Evolutionary conservation across 2,888 invertebrate genomes (phyloP).

Genomic region (Chrysotoxum bicinctum): DNA sequence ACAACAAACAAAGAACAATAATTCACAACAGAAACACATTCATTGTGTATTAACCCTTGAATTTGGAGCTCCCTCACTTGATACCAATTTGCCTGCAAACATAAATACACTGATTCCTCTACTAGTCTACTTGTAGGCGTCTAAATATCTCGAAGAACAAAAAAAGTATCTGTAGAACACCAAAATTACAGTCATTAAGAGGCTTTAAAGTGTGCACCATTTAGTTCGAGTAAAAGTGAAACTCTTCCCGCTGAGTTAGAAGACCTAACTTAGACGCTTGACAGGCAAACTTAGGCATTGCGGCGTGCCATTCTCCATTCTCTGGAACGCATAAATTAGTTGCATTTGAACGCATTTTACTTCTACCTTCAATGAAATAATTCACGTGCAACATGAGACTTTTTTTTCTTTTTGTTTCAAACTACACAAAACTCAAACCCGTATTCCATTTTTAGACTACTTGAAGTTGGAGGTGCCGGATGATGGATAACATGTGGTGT

Average conservation of each 20-base stretch:
- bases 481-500: slow-evolving; percentile 57
- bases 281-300: slow-evolving; percentile 20
- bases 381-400: slow-evolving; percentile 23
- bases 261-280: slow-evolving; percentile 22
- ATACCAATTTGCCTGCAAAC: neutral
- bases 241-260: slow-evolving; percentile 32
- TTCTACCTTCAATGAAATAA: slow-evolving; percentile 59
- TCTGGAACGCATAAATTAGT: slow-evolving; percentile 69
- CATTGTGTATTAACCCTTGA: neutral
- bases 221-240: slow-evolving; percentile 70
- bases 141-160: neutral
- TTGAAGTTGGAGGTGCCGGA: slow-evolving; percentile 17
- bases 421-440: slow-evolving; percentile 30
- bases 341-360: slow-evolving; percentile 68
- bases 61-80: neutral
- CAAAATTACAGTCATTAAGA: slow-evolving; percentile 36
- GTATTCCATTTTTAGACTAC: neutral
- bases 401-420: neutral
- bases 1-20: slow-evolving; percentile 14
- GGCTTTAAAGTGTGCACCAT: slow-evolving; percentile 31
- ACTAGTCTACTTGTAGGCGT: neutral
- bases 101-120: neutral
- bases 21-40: slow-evolving; percentile 3
- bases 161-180: neutral
- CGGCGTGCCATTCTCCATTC: slow-evolving; percentile 32